Evolutionary conservation across 2,888 invertebrate species (phyloP), one percentile per base, ranked within the genome.

Genomic region (Neocrepidodera transversa): DNA sequence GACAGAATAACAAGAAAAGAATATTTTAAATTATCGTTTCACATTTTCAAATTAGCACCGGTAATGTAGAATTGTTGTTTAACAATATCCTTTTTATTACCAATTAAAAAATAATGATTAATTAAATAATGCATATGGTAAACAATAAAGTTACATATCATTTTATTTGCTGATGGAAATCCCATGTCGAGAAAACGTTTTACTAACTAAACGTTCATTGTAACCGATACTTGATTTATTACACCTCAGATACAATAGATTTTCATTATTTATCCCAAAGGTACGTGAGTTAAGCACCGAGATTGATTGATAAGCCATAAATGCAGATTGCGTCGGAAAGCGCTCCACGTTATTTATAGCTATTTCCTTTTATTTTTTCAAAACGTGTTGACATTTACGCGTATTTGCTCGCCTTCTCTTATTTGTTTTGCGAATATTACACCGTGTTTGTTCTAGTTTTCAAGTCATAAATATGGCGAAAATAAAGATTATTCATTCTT

Each of bases 271-370:
- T 53, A 43, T 53, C 43, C 53, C 30, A 23, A 53, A 53, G 53
- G 53, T 53, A 43, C 43, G 20, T 13, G 30, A 53, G 53, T 43
- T 53, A 43, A 53, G 14, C 43, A 20, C 26, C 8, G 14, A 42
- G 32, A 53, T 53, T 53, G 53, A 53, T 53, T 53, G 53, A 53
- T 53, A 23, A 43, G 43, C 53, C 38, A 53, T 53, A 53, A 53
- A 53, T 53, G 53, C 43, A 53, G 53, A 53, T 53, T 53, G 43
- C 43, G n/a, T 20, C 28, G 43, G 20, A 30, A 32, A 43, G 13
- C 52, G 28, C 40, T 26, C 42, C n/a, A 7, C 16, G 42, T 52
- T 42, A 52, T 52, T 52, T 52, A 52, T 52, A 18, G 42, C 42
- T 16, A 26, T 52, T 52, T 40, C n/a, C 23, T 20, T 42, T 20